Evolutionary conservation across 2,113 vertebrate species (phyloP), one percentile per base, ranked within the genome.

Genomic region (Eurypyga helias): DNA sequence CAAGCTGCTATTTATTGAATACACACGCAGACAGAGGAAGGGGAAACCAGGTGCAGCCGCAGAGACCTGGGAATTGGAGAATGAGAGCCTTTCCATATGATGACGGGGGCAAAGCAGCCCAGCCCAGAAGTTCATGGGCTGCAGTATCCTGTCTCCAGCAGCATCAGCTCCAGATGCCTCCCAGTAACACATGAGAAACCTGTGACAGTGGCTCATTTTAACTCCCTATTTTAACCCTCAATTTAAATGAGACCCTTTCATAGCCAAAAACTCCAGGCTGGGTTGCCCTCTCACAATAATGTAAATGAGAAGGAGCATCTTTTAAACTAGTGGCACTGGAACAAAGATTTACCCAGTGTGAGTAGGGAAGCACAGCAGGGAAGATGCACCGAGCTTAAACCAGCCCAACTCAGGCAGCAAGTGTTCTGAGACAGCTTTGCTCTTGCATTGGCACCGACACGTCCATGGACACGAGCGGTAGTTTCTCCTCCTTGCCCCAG

Each of bases 151-250:
- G 4, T 64, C 57, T 62, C 25, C 69, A 92, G 43, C 36, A 89
- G 46, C 89, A 93, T 11, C 83, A 92, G 64, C 67, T 91, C 69
- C 77, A 82, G 46, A 46, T 54, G n/a, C 51, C 46, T 73, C 46
- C 38, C 26, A 78, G 20, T 7, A 78, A 62, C 0, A 1, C 0
- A 1, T 7, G 60, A 48, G 34, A 18, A 72, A 62, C 29, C 23
- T 38, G 4, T 8, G 28, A 31, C 0, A 2, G 58, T 25, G 41
- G 34, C 45, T 91, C 19, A 45, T 43, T 86, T 57, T 26, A 64
- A 76, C 38, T 64, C 61, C 43, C 57, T 62, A n/a, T 76, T 87
- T 38, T 4, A 60, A 45, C 17, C 48, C 64, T 38, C 49, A 26
- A 60, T 52, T 71, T 86, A 60, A 91, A 4, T 62, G 25, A 67